Base-by-base conservation (phyloP, 2,888 invertebrate genomes). In the Cephus rjabovi region DNA sequence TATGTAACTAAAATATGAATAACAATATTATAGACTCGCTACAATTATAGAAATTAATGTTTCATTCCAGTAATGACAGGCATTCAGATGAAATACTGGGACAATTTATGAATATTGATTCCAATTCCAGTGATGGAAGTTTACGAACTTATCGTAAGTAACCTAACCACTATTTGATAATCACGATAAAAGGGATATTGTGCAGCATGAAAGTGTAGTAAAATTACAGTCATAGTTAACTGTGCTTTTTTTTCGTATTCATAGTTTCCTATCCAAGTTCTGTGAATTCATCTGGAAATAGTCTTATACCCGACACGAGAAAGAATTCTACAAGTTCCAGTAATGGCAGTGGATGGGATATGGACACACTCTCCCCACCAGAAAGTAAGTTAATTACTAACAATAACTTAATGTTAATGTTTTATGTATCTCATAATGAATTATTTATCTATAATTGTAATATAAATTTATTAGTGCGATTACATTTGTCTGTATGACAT, bases 281-380 rank as follows among this genome's bases (percentile, higher is more conserved):
- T 1, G 88, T 87, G n/a, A 90, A 90, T 79, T 81, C 89, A 12
- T 90, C 90, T 12, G 87, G 88, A n/a, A 88, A 87, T 34, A 89
- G 87, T 78, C 81, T 88, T 11, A 85, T 82, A 75, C 82, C 87
- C 1, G 85, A 85, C 71, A 81, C 84, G 37, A 85, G 89, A 68
- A 91, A 91, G 78, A 90, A 82, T 82, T 91, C 91, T 12, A 87
- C 87, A 34, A 88, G 89, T 78, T 91, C 91, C 23, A 90, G 90
- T 80, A 87, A 82, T 40, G 87, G 89, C 37, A 90, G 91, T 80
- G 88, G 89, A 9, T 91, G 91, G 90, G 89, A 90, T 80, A 86
- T 90, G 75, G 90, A 91, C 12, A 81, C 88, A 75, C 86, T 86
- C 33, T 80, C 84, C 15, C 83, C 82, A 31, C 83, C 84, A 74